These are phyloP conservation scores for Halcyon malimbica DNA, from an alignment of 2,113 vertebrate species.

Conservation along the genomic window DNA sequence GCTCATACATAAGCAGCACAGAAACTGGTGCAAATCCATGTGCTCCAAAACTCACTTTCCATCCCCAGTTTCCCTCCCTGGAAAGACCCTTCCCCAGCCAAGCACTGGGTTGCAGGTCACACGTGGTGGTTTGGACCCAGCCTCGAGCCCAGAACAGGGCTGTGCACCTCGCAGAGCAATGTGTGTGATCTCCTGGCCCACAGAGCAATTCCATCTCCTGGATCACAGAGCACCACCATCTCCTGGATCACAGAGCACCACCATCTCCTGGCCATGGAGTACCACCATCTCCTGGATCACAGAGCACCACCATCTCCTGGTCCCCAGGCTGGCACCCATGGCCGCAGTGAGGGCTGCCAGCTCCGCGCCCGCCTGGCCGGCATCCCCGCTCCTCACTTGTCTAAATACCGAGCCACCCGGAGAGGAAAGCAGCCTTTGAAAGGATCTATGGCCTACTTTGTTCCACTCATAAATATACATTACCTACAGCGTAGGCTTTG, in stretches of 20 bases:
- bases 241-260: too few species aligned
- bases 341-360: accelerated
- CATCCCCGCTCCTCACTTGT: neutral
- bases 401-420: neutral
- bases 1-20: neutral
- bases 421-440: constrained; percentile 7
- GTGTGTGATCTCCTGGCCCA: neutral
- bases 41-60: neutral
- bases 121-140: accelerated
- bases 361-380: neutral
- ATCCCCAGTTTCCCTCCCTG: accelerated
- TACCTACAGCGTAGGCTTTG: constrained; percentile 40
- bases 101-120: accelerated
- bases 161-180: accelerated
- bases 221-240: too few species aligned
- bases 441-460: constrained; percentile 28
- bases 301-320: neutral
- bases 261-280: too few species aligned
- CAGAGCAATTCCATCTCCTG: too few species aligned
- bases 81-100: neutral
- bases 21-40: neutral
- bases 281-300: neutral
- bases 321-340: accelerated
- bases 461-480: constrained; percentile 59
- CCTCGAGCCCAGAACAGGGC: neutral